A percentile compares a stretch with the other conserved stretches of the same genome.
Conservation (phyloP, 2,888 invertebrate species). For the Drosophila bunnanda region DNA sequence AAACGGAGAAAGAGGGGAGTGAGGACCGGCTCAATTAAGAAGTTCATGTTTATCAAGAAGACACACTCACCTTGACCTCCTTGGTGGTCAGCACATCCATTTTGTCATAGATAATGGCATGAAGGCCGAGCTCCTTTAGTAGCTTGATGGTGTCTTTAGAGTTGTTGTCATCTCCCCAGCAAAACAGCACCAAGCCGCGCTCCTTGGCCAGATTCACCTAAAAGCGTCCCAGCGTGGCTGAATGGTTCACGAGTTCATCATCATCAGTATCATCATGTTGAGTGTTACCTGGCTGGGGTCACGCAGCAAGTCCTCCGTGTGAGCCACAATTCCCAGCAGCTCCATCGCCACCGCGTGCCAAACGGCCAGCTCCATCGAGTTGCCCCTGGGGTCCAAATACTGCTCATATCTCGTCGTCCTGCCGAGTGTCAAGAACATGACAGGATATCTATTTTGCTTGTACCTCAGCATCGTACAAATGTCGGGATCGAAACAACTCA, state of each 20-base stretch:
- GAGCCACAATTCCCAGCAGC: constrained; percentile 95
- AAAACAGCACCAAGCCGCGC: constrained; percentile 94
- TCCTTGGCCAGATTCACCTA: constrained; percentile 91
- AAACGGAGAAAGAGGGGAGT: constrained; percentile 14
- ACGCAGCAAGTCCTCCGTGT: constrained; percentile 95
- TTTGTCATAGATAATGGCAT: constrained; percentile 98
- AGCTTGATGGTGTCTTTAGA: constrained; percentile 93
- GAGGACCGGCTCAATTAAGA: not conserved
- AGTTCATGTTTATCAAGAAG: not conserved
- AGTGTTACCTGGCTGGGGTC: constrained; percentile 90
- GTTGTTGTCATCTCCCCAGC: constrained; percentile 99
- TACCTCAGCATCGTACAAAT: constrained; percentile 96
- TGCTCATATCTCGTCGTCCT: constrained; percentile 89
- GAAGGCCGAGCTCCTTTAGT: constrained; percentile 94
- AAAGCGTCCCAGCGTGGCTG: constrained; percentile 52
- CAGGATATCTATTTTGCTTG: constrained; percentile 98
- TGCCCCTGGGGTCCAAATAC: constrained; percentile 93
- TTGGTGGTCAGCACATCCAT: constrained; percentile 87
- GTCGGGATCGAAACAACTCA: constrained; percentile 98
- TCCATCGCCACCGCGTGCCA: constrained; percentile 92
- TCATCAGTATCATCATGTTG: constrained; percentile 24
- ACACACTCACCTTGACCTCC: constrained; percentile 81
- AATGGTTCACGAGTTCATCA: constrained; percentile 48
- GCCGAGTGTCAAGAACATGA: constrained; percentile 96
- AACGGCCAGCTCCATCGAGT: constrained; percentile 92